phyloP scores from a whole-genome alignment of 1,140 invertebrate species.

The Eueides isabella region DNA sequence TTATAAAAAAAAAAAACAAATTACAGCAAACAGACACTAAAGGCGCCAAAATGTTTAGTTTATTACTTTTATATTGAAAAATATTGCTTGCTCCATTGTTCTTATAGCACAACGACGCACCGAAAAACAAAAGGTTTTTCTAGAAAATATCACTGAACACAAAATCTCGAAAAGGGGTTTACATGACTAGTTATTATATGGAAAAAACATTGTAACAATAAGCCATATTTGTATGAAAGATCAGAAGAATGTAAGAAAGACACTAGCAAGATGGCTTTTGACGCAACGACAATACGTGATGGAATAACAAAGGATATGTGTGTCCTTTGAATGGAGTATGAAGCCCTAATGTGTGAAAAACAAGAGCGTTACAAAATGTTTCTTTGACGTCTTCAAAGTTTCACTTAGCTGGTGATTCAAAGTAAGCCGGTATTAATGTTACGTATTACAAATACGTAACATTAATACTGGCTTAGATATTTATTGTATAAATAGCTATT shows the following conservation, averaged over 20 bases:
- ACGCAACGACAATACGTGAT: conserved; percentile 14
- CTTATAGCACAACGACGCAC: not conserved
- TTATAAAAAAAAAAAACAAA: too few species aligned
- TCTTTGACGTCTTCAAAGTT: not conserved
- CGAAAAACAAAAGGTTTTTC: not conserved
- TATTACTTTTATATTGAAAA: too few species aligned
- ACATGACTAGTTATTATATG: not conserved
- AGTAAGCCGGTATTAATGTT: not conserved
- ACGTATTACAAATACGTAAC: too few species aligned
- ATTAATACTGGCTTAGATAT: too few species aligned
- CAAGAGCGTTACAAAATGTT: not conserved
- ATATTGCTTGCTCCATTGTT: too few species aligned
- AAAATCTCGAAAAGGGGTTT: not conserved
- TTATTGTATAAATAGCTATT: too few species aligned
- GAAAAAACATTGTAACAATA: not conserved
- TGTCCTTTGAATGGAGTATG: conserved; percentile 15
- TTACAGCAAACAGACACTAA: too few species aligned
- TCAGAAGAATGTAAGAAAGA: not conserved
- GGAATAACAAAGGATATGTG: conserved; percentile 8
- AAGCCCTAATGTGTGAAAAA: conserved; percentile 12
- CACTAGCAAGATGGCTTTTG: conserved; percentile 3
- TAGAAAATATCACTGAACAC: not conserved
- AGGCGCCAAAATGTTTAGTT: too few species aligned
- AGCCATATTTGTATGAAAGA: conserved; percentile 10
- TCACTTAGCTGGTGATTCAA: not conserved